A percentile compares a stretch with the other conserved stretches of the same genome.
phyloP scores from a whole-genome alignment of 2,797 vertebrate species.

The Novumbra hubbsi region DNA sequence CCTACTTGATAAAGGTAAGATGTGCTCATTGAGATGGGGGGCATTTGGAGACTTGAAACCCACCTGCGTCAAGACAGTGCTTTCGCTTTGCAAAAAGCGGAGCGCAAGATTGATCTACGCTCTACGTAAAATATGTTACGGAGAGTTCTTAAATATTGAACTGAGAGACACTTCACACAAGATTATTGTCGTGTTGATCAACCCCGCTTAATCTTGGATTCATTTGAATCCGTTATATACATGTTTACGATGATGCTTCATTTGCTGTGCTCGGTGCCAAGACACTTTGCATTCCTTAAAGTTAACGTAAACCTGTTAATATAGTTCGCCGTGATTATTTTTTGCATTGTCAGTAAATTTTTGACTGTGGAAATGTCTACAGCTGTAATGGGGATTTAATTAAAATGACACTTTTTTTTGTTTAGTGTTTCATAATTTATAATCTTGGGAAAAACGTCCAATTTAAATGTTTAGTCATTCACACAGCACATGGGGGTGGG shows the following conservation, averaged over 20 bases:
- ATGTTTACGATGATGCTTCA: too few relatives aligned
- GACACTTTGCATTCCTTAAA: too few relatives aligned
- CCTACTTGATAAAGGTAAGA: slow-evolving; percentile 80
- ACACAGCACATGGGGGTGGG: neutral
- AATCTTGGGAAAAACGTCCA: neutral
- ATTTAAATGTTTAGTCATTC: neutral
- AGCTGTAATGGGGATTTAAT: too few relatives aligned
- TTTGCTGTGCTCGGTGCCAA: too few relatives aligned
- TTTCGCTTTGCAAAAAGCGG: neutral
- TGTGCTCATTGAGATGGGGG: neutral
- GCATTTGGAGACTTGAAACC: neutral
- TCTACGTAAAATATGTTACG: neutral
- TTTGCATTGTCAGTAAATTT: too few relatives aligned
- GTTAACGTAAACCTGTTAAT: too few relatives aligned
- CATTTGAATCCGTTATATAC: too few relatives aligned
- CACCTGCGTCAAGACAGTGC: neutral
- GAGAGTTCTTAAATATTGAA: neutral
- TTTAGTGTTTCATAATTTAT: neutral
- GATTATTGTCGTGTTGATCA: neutral
- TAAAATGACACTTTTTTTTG: neutral
- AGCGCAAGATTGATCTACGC: neutral
- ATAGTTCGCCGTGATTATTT: too few relatives aligned
- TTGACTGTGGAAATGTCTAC: too few relatives aligned
- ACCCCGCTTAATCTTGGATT: neutral
- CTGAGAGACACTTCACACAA: neutral